These are phyloP conservation scores for Sinelater perroti DNA, from an alignment of 2,888 invertebrate genomes.

Conservation along the genomic window DNA sequence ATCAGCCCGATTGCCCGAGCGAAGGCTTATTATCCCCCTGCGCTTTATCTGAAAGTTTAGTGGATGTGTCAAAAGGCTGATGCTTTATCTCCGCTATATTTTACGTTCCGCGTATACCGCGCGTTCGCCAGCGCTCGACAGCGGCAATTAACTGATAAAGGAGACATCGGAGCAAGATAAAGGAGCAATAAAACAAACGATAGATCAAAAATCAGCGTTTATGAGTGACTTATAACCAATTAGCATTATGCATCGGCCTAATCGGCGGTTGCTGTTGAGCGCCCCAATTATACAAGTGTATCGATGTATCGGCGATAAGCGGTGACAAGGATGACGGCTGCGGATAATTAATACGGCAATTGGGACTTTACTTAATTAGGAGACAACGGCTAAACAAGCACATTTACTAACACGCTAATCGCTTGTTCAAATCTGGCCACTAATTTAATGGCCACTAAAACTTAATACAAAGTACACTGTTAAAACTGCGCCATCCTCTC, in stretches of 20 bases:
- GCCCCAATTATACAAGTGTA: constrained; percentile 47
- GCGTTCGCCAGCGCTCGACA: constrained; percentile 19
- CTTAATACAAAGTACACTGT: constrained; percentile 30
- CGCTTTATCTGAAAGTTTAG: constrained; percentile 5
- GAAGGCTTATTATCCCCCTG: constrained; percentile 10
- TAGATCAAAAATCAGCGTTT: constrained; percentile 36
- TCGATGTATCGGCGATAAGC: constrained; percentile 39
- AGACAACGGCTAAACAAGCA: constrained; percentile 51
- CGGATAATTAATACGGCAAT: constrained; percentile 53
- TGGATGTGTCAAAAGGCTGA: constrained; percentile 6
- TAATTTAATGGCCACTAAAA: constrained; percentile 42
- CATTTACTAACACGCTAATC: constrained; percentile 45
- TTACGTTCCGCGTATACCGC: constrained; percentile 10
- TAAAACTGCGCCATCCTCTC: constrained; percentile 17
- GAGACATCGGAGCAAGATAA: constrained; percentile 37
- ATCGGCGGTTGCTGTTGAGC: constrained; percentile 42
- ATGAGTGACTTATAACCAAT: constrained; percentile 44
- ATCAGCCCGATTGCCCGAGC: constrained; percentile 2
- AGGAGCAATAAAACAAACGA: constrained; percentile 37
- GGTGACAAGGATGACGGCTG: constrained; percentile 42
- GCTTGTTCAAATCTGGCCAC: constrained; percentile 41
- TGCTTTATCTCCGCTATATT: constrained; percentile 16
- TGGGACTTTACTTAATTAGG: constrained; percentile 53
- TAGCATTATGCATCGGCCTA: constrained; percentile 43
- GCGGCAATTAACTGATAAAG: constrained; percentile 36